Base-by-base conservation (phyloP, 1,140 invertebrate species). In the Ctenoplectra terminalis region DNA sequence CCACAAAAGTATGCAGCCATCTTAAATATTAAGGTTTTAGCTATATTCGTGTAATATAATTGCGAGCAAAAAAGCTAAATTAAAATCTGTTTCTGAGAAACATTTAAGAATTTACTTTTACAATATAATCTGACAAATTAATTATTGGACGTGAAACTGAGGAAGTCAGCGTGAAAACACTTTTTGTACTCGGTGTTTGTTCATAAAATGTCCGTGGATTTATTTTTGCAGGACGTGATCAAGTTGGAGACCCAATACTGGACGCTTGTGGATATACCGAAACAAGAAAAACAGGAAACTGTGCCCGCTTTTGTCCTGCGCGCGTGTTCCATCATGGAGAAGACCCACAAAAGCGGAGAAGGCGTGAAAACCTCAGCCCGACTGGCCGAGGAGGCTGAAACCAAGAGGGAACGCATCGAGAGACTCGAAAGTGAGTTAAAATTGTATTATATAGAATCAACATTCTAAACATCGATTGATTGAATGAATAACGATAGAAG, bases 161-260 rank as follows among this genome's bases (percentile, higher is more conserved):
- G n/a, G n/a, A n/a, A n/a, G n/a, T n/a, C n/a, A n/a, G n/a, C n/a
- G n/a, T n/a, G n/a, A n/a, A n/a, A n/a, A n/a, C n/a, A n/a, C n/a
- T n/a, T n/a, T n/a, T n/a, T n/a, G n/a, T n/a, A n/a, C n/a, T n/a
- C n/a, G n/a, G n/a, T n/a, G n/a, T n/a, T n/a, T n/a, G n/a, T n/a
- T n/a, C n/a, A n/a, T n/a, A n/a, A n/a, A n/a, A n/a, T n/a, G n/a
- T n/a, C n/a, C n/a, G 48, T 56, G 43, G 46, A 69, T 70, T 78
- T 56, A 26, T 61, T 52, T 71, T 94, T 95, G 63, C 91, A 98
- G 97, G 97, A 98, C 89, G 98, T 99, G 17, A 98, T 98, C 83
- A 96, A 97, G 81, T 94, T 99, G 89, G 98, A 99, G 94, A 98
- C 97, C 2, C 97, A 98, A 91, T 98, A 98, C 93, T 98, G 98